These are phyloP conservation scores for Centropristis striata DNA, from an alignment of 2,113 vertebrate species.

Conservation along the genomic window DNA sequence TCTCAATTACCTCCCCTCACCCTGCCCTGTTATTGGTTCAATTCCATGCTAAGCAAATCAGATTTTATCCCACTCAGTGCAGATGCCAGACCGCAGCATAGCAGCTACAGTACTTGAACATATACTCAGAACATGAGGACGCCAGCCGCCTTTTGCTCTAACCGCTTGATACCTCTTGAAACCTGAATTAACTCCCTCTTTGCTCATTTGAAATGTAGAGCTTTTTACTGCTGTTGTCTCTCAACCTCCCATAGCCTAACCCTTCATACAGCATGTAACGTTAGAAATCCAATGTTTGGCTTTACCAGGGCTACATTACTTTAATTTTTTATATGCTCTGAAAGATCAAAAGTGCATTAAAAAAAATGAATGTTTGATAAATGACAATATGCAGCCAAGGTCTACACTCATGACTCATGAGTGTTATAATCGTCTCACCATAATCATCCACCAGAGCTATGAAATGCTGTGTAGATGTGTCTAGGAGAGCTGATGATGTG, in stretches of 20 bases:
- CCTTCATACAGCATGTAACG: background rate
- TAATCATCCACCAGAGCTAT: background rate
- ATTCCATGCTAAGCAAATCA: slow-evolving; percentile 72
- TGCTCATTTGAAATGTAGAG: slow-evolving; percentile 56
- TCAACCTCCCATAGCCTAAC: slow-evolving; percentile 36
- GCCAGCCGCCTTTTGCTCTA: slow-evolving; percentile 29
- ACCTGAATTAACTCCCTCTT: slow-evolving; percentile 51
- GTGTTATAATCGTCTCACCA: slow-evolving; percentile 1
- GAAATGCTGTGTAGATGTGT: background rate
- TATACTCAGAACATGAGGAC: slow-evolving; percentile 45
- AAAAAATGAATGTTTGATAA: background rate
- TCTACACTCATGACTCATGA: slow-evolving; percentile 12
- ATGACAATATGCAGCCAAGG: slow-evolving; percentile 2
- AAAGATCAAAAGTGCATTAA: background rate
- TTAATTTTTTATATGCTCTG: background rate
- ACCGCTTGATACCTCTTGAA: slow-evolving; percentile 62
- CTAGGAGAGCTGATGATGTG: background rate
- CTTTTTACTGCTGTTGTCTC: slow-evolving; percentile 32
- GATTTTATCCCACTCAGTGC: slow-evolving; percentile 63
- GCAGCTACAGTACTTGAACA: slow-evolving; percentile 44
- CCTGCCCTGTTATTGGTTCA: slow-evolving; percentile 38
- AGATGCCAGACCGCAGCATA: slow-evolving; percentile 34
- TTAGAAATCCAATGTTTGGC: background rate
- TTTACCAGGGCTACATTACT: background rate
- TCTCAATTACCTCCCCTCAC: slow-evolving; percentile 41